These are phyloP conservation scores for Pungitius pungitius DNA, from an alignment of 2,113 vertebrate genomes.

Conservation along the genomic window DNA sequence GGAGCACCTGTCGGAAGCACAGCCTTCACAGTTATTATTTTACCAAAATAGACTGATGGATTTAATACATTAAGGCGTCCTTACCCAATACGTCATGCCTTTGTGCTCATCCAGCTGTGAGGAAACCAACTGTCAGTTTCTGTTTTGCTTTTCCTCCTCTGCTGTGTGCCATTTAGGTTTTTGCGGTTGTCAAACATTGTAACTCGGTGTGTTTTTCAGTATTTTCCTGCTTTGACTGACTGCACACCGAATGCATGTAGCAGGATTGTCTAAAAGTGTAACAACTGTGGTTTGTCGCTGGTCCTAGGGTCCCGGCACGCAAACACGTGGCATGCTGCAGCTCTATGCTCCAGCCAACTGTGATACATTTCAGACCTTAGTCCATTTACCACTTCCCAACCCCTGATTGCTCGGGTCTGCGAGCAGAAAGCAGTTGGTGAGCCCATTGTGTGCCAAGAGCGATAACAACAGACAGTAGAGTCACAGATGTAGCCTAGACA, in stretches of 20 bases:
- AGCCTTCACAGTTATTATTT: conserved; percentile 42
- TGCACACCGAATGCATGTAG: conserved; percentile 12
- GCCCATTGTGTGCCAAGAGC: conserved; percentile 59
- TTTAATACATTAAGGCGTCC: conserved; percentile 39
- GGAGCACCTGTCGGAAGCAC: conserved; percentile 28
- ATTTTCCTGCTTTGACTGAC: conserved; percentile 28
- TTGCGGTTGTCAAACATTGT: conserved; percentile 22
- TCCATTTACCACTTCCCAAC: conserved; percentile 53
- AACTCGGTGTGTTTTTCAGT: conserved; percentile 10
- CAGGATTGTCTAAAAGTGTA: conserved; percentile 17
- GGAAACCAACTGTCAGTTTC: conserved; percentile 36
- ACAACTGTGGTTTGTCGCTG: conserved; percentile 31
- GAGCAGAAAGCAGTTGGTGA: conserved; percentile 54
- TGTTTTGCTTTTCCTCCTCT: conserved; percentile 22
- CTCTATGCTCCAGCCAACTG: conserved; percentile 34
- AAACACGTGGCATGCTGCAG: conserved; percentile 19
- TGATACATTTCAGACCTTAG: conserved; percentile 68
- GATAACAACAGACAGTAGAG: conserved; percentile 63
- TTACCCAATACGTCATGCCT: conserved; percentile 27
- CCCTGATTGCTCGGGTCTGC: conserved; percentile 53
- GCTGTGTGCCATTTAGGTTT: conserved; percentile 39
- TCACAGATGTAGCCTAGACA: conserved; percentile 50
- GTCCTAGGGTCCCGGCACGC: conserved; percentile 16
- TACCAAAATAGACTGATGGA: conserved; percentile 29
- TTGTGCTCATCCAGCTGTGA: conserved; percentile 34